Conservation (phyloP, 2,113 vertebrate species). For the Sylvicapra grimmia region DNA sequence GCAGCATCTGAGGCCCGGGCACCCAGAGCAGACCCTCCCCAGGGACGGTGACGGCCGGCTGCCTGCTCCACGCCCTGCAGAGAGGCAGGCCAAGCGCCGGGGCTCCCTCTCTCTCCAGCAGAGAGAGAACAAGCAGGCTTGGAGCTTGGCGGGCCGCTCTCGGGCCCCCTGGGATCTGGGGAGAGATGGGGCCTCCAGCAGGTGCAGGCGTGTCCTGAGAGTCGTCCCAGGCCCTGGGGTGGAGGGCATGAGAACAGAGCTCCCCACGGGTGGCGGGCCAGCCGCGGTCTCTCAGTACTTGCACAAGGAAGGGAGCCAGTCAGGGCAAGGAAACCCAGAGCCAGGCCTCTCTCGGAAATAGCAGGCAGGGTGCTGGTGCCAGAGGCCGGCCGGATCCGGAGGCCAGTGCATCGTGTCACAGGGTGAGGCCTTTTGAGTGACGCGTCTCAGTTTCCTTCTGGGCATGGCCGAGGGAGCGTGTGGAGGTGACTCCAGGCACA, state of each 20-base stretch:
- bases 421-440: neutral
- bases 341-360: neutral
- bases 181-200: neutral
- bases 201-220: conserved; percentile 45
- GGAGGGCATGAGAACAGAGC: neutral
- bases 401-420: neutral
- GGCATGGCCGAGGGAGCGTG: neutral
- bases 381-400: neutral
- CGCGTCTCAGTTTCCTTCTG: neutral
- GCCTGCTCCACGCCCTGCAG: accelerated
- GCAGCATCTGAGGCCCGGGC: neutral
- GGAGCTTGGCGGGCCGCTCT: neutral
- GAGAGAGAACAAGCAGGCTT: neutral
- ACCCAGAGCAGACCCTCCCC: neutral
- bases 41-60: accelerated
- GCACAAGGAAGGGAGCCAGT: neutral
- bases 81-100: neutral
- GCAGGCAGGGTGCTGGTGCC: neutral
- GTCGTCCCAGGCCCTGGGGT: conserved; percentile 1
- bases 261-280: accelerated
- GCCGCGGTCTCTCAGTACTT: neutral
- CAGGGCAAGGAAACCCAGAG: neutral
- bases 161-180: neutral
- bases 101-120: neutral
- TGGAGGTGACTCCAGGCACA: neutral